Evolutionary conservation across 2,888 invertebrate species (phyloP).

Genomic region (Xestia c-nigrum): DNA sequence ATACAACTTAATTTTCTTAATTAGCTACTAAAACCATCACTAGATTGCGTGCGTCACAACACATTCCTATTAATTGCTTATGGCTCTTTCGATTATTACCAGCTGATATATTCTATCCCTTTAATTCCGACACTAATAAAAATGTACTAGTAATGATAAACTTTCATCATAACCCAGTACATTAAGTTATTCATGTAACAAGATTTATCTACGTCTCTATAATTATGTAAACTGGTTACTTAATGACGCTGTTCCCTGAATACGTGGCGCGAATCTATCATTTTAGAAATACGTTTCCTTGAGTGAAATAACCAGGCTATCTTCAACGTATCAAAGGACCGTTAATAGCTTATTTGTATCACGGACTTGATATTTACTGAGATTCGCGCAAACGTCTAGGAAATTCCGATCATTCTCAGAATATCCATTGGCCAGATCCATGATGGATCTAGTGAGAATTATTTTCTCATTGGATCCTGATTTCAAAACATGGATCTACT

Average conservation of each 20-base stretch:
- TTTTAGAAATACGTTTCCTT: slow-evolving; percentile 58
- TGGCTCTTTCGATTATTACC: slow-evolving; percentile 15
- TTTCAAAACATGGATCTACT: too few species aligned
- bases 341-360: slow-evolving; percentile 44
- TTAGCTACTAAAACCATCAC: slow-evolving; percentile 21
- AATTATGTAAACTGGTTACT: slow-evolving; percentile 57
- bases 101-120: slow-evolving; percentile 22
- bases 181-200: slow-evolving; percentile 54
- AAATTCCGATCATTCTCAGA: too few species aligned
- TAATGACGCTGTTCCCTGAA: slow-evolving; percentile 56
- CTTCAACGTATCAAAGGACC: slow-evolving; percentile 30
- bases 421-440: too few species aligned
- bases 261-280: slow-evolving; percentile 56
- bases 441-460: too few species aligned
- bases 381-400: slow-evolving; percentile 15
- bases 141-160: slow-evolving; percentile 45
- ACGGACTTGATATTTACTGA: slow-evolving; percentile 10
- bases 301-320: slow-evolving; percentile 46
- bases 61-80: slow-evolving; percentile 26
- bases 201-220: slow-evolving; percentile 52
- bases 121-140: slow-evolving; percentile 28
- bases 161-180: slow-evolving; percentile 43
- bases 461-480: too few species aligned
- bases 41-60: slow-evolving; percentile 15
- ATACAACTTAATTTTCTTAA: slow-evolving; percentile 37